Conservation (phyloP, 1,140 invertebrate genomes). For the Hirudo medicinalis region DNA sequence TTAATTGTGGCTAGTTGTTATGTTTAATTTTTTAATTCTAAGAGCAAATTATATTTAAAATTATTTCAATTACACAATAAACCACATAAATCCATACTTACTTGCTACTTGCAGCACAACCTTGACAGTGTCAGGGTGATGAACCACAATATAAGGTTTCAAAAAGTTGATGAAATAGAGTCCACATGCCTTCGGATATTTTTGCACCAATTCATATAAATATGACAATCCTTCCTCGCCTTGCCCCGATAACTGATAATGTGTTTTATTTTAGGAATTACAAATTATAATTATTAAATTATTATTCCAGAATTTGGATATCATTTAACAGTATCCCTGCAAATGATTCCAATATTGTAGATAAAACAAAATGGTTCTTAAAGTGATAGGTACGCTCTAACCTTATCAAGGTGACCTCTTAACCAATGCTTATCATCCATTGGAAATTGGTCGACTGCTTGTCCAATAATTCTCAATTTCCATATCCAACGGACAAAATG, state of each 20-base stretch:
- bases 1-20: neutral
- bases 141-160: neutral
- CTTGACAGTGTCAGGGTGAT: neutral
- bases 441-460: constrained; percentile 11
- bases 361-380: neutral
- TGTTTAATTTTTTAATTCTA: too few species aligned
- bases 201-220: neutral
- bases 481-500: too few species aligned
- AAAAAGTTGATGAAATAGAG: neutral
- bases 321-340: neutral
- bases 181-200: neutral
- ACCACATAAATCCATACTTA: neutral
- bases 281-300: neutral
- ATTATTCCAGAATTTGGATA: neutral
- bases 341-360: neutral
- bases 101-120: neutral
- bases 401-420: constrained; percentile 11
- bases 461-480: neutral
- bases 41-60: too few species aligned
- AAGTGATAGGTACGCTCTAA: neutral
- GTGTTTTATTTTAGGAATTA: neutral
- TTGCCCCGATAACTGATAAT: neutral
- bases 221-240: neutral
- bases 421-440: constrained; percentile 12
- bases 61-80: neutral